Evolutionary conservation across 2,797 vertebrate species (phyloP).

Genomic region (Paguma larvata): DNA sequence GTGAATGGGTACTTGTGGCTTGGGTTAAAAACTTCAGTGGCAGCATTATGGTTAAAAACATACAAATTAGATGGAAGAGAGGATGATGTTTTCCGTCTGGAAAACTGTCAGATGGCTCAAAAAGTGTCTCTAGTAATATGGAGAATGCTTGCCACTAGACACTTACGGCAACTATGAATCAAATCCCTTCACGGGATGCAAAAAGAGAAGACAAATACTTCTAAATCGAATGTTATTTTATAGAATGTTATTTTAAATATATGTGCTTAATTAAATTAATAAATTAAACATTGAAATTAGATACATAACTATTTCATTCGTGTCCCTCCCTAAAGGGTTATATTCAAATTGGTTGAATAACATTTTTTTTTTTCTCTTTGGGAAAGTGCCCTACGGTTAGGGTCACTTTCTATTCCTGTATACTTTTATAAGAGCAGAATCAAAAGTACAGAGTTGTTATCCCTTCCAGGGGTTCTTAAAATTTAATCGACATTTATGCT

Average conservation of each 20-base stretch:
- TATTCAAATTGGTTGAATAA: background rate
- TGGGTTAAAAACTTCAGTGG: background rate
- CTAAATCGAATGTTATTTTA: background rate
- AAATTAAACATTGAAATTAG: slow-evolving; percentile 1
- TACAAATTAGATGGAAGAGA: background rate
- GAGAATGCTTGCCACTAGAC: background rate
- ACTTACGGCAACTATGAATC: background rate
- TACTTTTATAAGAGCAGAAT: slow-evolving; percentile 55
- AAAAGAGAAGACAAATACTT: background rate
- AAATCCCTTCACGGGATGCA: background rate
- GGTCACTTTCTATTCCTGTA: background rate
- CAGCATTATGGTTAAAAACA: background rate
- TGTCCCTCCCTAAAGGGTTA: background rate
- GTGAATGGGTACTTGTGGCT: background rate
- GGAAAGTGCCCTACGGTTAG: background rate
- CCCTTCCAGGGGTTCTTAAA: slow-evolving; percentile 56
- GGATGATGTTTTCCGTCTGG: background rate
- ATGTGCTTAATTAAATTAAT: background rate
- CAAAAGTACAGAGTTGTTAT: slow-evolving; percentile 48
- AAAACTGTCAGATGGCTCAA: background rate
- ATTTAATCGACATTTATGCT: slow-evolving; percentile 40
- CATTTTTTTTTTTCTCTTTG: slow-evolving; percentile 19
- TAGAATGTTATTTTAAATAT: slow-evolving; percentile 39
- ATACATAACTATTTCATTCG: background rate
- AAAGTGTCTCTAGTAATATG: background rate